phyloP scores from a whole-genome alignment of 1,140 invertebrate species.

The Arion vulgaris region DNA sequence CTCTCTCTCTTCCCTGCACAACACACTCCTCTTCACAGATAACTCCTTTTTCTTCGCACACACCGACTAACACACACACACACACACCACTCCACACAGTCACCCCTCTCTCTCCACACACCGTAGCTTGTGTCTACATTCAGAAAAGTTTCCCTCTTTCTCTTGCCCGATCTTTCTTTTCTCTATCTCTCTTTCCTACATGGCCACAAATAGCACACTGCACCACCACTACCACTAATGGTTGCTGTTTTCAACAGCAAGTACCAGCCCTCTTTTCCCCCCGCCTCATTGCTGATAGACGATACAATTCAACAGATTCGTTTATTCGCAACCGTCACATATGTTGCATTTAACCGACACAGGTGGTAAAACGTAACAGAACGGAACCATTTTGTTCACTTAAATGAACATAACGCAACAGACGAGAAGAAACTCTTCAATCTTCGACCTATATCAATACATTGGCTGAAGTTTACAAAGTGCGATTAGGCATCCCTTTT shows the following conservation, averaged over 20 bases:
- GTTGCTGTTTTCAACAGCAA: conserved; percentile 16
- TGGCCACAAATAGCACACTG: conserved; percentile 31
- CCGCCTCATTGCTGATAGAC: background rate
- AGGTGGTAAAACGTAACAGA: background rate
- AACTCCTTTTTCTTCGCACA: background rate
- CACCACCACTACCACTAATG: conserved; percentile 22
- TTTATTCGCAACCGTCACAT: background rate
- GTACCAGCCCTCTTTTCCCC: background rate
- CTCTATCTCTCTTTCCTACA: conserved; percentile 12
- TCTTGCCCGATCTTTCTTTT: background rate
- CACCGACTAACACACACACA: conserved; percentile 5
- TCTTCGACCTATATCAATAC: no score
- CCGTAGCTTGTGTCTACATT: background rate
- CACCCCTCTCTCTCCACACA: background rate
- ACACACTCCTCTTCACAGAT: background rate
- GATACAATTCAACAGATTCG: background rate
- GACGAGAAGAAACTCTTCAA: no score
- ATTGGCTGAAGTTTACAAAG: no score
- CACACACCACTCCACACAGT: background rate
- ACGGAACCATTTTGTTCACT: no score
- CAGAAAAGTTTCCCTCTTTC: background rate
- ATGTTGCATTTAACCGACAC: background rate
- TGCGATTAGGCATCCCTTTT: no score
- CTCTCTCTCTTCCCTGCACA: background rate
- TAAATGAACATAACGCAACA: no score